Evolutionary conservation across 2,113 vertebrate genomes (phyloP), one percentile per base, ranked within the genome.

Genomic region (Charadrius vociferus): DNA sequence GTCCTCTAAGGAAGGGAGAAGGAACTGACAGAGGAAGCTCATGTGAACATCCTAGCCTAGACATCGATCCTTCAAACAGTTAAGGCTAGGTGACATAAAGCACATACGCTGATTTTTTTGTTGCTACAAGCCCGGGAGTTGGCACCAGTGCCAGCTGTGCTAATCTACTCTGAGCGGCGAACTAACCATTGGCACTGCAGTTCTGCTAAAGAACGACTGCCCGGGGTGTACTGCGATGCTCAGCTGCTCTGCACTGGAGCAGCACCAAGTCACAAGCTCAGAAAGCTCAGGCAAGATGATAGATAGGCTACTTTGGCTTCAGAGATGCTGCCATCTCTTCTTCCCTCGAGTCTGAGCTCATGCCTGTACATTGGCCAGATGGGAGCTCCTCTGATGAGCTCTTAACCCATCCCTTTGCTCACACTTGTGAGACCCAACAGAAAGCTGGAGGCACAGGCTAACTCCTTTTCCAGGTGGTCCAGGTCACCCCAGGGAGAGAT

Each of bases 191-290:
- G 72, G 56, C 70, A 53, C 47, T 14, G 55, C 37, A 39, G 36
- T 45, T 78, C 39, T 93, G 47, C 41, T 66, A 16, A 50, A n/a
- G 67, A 88, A 39, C 0, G 1, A 45, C 52, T 53, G 37, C 43
- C 62, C 0, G 0, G 34, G 39, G 43, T 68, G 52, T 14, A 41
- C 12, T 55, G 61, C 1, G 24, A 59, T 0, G 0, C 72, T 94
- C 88, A 78, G 68, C 72, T 77, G 65, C 68, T 81, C 70, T 5
- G 2, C 3, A 12, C 32, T 86, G 90, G 55, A 88, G 30, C 80
- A 6, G 34, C 68, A 88, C 61, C 77, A 67, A 70, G 8, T 10
- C 63, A 56, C 24, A 37, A 5, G 1, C 61, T 71, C 26, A 2
- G 45, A 75, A 74, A 75, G 68, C 36, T 74, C 5, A 20, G 34